Conservation (phyloP, 2,888 invertebrate genomes). For the Alentia gelatinosa region DNA sequence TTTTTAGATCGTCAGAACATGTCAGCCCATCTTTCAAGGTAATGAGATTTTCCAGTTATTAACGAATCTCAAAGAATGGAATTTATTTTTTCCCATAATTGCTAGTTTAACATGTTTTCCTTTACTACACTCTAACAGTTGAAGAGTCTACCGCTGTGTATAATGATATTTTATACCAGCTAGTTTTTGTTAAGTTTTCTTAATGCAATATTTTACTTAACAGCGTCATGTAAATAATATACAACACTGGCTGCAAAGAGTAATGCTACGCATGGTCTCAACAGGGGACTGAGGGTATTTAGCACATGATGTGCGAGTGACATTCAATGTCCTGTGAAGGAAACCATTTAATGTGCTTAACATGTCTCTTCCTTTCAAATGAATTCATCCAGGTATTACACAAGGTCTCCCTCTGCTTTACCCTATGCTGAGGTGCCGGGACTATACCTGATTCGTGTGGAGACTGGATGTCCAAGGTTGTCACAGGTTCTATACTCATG, state of each 20-base stretch:
- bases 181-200: too few species aligned
- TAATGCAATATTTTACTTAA: too few species aligned
- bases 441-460: background rate
- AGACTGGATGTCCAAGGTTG: slow-evolving; percentile 1
- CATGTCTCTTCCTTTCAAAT: background rate
- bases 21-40: background rate
- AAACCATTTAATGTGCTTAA: background rate
- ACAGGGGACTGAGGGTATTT: too few species aligned
- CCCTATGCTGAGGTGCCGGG: background rate
- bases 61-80: background rate
- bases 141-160: background rate
- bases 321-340: background rate
- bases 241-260: too few species aligned
- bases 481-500: background rate
- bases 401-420: background rate
- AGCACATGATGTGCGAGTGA: background rate
- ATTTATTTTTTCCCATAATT: background rate
- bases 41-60: background rate
- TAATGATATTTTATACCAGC: too few species aligned
- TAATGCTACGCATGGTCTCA: too few species aligned
- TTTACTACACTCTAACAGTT: background rate
- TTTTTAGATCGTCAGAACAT: background rate
- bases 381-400: background rate
- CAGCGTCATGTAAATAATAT: too few species aligned
- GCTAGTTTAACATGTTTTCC: background rate